Evolutionary conservation across 2,113 vertebrate genomes (phyloP).

Genomic region (Emydocephalus ijimae): DNA sequence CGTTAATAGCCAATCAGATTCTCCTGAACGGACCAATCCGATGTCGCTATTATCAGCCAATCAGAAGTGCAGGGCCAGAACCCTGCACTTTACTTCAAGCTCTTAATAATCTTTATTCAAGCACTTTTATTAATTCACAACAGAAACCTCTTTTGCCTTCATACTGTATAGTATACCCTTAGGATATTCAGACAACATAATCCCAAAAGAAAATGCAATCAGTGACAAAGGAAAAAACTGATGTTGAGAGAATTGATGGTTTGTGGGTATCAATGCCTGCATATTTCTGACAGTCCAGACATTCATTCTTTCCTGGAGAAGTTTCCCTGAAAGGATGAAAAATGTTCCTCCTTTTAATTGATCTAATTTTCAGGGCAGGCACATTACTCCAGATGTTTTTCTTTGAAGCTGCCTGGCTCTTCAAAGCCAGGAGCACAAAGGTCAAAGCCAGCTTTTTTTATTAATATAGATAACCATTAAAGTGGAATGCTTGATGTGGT

Average conservation of each 20-base stretch:
- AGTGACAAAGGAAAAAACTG: neutral
- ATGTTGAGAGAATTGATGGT: neutral
- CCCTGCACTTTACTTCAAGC: too few relatives aligned
- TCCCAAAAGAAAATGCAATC: neutral
- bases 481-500: neutral
- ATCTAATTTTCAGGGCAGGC: neutral
- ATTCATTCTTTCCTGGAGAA: neutral
- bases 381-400: neutral
- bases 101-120: too few relatives aligned
- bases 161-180: neutral
- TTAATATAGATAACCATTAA: constrained; percentile 24
- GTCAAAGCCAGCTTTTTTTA: constrained; percentile 28
- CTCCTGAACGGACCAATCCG: too few relatives aligned
- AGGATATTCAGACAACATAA: neutral
- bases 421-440: neutral
- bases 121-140: too few relatives aligned
- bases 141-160: neutral
- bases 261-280: neutral
- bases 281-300: neutral
- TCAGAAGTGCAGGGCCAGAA: too few relatives aligned
- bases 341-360: neutral
- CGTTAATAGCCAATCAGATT: too few relatives aligned
- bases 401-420: neutral
- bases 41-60: too few relatives aligned
- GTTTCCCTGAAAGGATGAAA: neutral